A percentile compares a stretch with the other conserved stretches of the same genome.
Evolutionary conservation across 2,113 vertebrate species (phyloP).

Genomic region (Alosa alosa): DNA sequence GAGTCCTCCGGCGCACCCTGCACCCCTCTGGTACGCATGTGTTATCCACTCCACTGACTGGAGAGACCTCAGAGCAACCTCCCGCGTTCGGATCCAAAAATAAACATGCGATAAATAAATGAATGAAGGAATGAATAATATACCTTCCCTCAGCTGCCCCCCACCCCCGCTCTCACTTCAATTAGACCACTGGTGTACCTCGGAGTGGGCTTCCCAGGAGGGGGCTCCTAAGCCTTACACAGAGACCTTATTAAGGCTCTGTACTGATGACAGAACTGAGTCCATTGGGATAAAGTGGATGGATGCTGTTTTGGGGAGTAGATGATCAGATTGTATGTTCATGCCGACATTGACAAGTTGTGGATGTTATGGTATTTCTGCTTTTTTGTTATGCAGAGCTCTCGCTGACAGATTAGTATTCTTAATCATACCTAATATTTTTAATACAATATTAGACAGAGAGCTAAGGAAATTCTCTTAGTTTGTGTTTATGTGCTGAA

Average conservation of each 20-base stretch:
- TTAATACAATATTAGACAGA: neutral
- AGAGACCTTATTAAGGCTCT: neutral
- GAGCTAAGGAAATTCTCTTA: no score
- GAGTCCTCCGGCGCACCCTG: neutral
- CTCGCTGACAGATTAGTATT: neutral
- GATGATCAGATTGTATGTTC: neutral
- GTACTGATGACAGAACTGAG: neutral
- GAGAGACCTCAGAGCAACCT: neutral
- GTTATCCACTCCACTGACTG: conserved; percentile 10
- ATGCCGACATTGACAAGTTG: neutral
- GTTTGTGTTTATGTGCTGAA: neutral
- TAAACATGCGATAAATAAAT: conserved; percentile 12
- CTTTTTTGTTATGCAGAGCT: neutral
- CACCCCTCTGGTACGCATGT: neutral
- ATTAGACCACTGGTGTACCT: neutral
- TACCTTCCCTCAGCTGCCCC: neutral
- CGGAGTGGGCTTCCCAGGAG: neutral
- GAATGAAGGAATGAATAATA: conserved; percentile 18
- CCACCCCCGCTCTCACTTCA: neutral
- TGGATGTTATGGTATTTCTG: neutral
- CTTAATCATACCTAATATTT: neutral
- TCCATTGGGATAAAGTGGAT: neutral
- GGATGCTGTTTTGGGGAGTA: neutral
- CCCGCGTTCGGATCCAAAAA: conserved; percentile 22
- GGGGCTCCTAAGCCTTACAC: neutral